Base-by-base conservation (phyloP, 2,113 vertebrate genomes). In the Oryzias woworae region DNA sequence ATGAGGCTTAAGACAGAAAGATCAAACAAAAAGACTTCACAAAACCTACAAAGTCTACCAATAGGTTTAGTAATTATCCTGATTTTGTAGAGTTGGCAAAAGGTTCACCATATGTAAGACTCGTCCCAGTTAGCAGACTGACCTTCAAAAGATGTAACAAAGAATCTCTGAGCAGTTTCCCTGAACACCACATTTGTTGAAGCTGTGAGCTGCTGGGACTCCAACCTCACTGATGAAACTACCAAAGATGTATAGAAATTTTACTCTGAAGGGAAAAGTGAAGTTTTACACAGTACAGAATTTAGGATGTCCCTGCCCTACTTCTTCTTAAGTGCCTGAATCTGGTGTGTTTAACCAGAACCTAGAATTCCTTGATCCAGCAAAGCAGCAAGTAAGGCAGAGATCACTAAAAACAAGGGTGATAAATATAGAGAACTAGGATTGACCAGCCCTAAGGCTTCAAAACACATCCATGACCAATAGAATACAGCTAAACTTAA, bases 41-140 rank as follows among this genome's bases (percentile, higher is more conserved):
- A 75, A 70, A 64, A 60, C 54, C 23, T 41, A 52, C 47, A 71
- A 52, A 14, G 15, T 44, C 49, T 20, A 16, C 61, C 76, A 82
- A 82, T 74, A 69, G 73, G 60, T 53, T 5, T 8, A 23, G 62
- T 48, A 61, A 62, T 77, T 71, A 71, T 68, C 72, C 20, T 45
- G n/a, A 59, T 47, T 66, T 28, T 18, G 50, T 62, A n/a, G 43
- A 73, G 66, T 77, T 68, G 62, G 60, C 5, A 7, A 2, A 28
- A 64, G 60, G 61, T 67, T 73, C 62, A 58, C 0, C 17, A 69
- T 77, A 75, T 80, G 64, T 79, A 83, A 75, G 77, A 81, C 63
- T 57, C 58, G 24, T 69, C 70, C 59, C 67, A 58, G 70, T 83
- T 73, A 61, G 77, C n/a, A 66, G 59, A 54, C 57, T 26, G 54